Evolutionary conservation across 2,888 invertebrate species (phyloP), one percentile per base, ranked within the genome.

Genomic region (Asteroscopus sphinx): DNA sequence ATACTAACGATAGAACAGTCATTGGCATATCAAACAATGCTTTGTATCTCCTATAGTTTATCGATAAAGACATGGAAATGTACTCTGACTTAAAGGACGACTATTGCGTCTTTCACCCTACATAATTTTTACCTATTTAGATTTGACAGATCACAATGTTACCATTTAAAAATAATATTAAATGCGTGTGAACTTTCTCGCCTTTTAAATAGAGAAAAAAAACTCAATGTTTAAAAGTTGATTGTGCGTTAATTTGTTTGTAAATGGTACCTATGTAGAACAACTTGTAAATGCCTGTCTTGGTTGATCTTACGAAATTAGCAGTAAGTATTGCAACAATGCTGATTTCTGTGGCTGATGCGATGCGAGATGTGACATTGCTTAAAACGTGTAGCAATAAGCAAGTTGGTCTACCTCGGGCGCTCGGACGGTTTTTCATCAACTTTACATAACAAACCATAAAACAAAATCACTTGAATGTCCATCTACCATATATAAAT

Each of bases 11-110:
- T 81, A 76, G 72, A 73, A 75, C 68, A 78, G 65, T 68, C 75
- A 56, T 73, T 76, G 57, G 85, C 82, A 81, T 86, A 79, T 76
- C 71, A 81, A 83, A 73, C 52, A 75, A 64, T 44, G 57, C 69
- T 76, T 74, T 72, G 66, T 73, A 69, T 64, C 46, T 67, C 32
- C 57, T 46, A 39, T 68, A 45, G 51, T 25, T 30, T 40, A 46
- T 36, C 35, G 59, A 63, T 57, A 60, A 49, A 64, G 40, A 60
- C 53, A 54, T 63, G 52, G 39, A 67, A 65, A 47, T 49, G 21
- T 56, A 49, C 49, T 58, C 30, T 39, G 58, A 36, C 33, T n/a
- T 40, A 44, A 7, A 45, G 15, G 44, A 32, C 52, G 47, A 25
- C 26, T 28, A 41, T 41, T 44, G 54, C 15, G 41, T 33, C 44